Percentiles rank a stretch among this genome's conserved stretches.
Evolutionary conservation across 1,140 invertebrate species (phyloP).

Genomic region (Atopsyche davidsoni): DNA sequence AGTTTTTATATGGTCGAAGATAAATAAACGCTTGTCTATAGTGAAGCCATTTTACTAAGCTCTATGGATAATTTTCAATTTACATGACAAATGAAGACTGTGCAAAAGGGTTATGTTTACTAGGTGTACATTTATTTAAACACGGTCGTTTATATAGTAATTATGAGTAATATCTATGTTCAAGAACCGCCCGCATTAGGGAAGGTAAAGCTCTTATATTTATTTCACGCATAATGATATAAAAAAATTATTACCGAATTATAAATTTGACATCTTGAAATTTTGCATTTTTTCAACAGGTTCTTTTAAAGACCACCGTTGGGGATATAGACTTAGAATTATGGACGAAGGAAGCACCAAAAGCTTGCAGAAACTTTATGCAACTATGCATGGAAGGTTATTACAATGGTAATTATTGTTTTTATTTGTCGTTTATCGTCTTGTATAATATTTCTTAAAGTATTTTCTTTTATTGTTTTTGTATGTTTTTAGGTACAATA

Average conservation of each 20-base stretch:
- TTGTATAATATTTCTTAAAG: not conserved
- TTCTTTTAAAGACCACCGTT: slow-evolving; percentile 83
- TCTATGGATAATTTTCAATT: no score
- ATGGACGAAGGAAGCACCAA: slow-evolving; percentile 95
- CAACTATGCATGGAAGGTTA: slow-evolving; percentile 97
- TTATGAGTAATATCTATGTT: slow-evolving; percentile 76
- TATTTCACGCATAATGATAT: slow-evolving; percentile 19
- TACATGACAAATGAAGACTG: no score
- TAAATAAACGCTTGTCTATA: no score
- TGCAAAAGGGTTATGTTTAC: no score
- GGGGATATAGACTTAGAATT: slow-evolving; percentile 98
- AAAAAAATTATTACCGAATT: slow-evolving; percentile 4
- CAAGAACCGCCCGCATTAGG: slow-evolving; percentile 91
- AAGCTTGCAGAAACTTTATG: slow-evolving; percentile 94
- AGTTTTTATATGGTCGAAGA: no score
- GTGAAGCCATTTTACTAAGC: no score
- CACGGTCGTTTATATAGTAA: no score
- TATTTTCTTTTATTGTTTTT: not conserved
- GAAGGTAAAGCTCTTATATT: slow-evolving; percentile 61
- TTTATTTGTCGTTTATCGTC: not conserved
- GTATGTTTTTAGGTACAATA: slow-evolving; percentile 54
- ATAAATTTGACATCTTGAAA: slow-evolving; percentile 14
- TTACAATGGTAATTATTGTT: slow-evolving; percentile 63
- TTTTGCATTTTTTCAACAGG: slow-evolving; percentile 50
- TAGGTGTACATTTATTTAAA: no score